phyloP scores from a whole-genome alignment of 2,113 vertebrate species.

The Rhinoderma darwinii region DNA sequence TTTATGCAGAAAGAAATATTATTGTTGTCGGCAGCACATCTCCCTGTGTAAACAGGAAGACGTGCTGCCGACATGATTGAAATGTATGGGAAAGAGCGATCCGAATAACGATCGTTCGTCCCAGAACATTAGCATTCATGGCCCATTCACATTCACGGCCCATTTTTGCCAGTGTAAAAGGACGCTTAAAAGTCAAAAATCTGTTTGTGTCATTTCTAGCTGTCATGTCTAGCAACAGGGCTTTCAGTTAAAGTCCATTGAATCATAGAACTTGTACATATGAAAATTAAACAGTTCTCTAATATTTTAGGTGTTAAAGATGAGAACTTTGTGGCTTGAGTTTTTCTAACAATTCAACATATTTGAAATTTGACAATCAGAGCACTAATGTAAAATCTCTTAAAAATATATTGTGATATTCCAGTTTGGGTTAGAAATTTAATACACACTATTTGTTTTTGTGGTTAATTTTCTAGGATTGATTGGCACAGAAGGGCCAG shows the following conservation, averaged over 20 bases:
- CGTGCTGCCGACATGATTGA: too few relatives aligned
- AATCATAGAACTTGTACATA: not conserved
- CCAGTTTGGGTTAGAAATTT: not conserved
- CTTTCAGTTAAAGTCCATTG: not conserved
- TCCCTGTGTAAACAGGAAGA: too few relatives aligned
- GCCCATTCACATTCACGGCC: too few relatives aligned
- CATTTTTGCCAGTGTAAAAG: too few relatives aligned
- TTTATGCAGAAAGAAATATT: too few relatives aligned
- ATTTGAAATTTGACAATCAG: not conserved
- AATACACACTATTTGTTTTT: not conserved
- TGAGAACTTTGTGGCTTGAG: not conserved
- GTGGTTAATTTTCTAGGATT: slow-evolving; percentile 10
- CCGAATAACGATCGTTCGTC: too few relatives aligned
- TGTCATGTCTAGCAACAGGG: not conserved
- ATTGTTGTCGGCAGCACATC: too few relatives aligned
- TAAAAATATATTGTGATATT: not conserved
- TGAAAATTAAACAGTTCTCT: not conserved
- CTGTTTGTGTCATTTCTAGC: not conserved
- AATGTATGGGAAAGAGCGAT: too few relatives aligned
- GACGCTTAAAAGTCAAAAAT: too few relatives aligned
- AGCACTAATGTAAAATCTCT: not conserved
- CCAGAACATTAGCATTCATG: too few relatives aligned
- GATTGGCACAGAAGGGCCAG: not conserved
- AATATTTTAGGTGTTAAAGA: not conserved
- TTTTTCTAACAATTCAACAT: not conserved